Evolutionary conservation across 2,113 vertebrate genomes (phyloP).

Genomic region (Sebastes schlegelii): DNA sequence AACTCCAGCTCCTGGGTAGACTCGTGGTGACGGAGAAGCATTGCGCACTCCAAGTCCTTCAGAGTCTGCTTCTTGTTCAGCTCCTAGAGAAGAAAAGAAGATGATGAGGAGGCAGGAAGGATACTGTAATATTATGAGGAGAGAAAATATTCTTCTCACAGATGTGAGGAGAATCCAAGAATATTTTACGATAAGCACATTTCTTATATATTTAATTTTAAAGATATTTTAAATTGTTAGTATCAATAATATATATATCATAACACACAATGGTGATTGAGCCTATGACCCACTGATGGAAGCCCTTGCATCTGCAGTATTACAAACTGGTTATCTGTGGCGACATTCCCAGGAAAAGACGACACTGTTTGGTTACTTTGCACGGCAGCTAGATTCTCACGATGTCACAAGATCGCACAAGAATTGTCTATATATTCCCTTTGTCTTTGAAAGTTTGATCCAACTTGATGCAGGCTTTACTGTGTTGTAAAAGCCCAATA

Average conservation of each 20-base stretch:
- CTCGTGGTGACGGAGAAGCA: conserved; percentile 92
- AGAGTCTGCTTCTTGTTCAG: conserved; percentile 95
- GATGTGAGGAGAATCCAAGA: background rate
- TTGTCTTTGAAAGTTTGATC: background rate
- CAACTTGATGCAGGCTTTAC: background rate
- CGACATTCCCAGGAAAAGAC: no score
- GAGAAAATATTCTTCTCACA: background rate
- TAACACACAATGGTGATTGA: no score
- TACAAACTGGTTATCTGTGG: no score
- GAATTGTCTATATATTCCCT: no score
- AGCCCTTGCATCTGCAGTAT: no score
- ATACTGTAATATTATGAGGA: background rate
- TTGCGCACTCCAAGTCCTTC: conserved; percentile 92
- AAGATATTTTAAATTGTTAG: background rate
- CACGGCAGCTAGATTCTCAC: no score
- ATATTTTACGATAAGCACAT: background rate
- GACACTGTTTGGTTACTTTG: no score
- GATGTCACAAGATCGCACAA: no score
- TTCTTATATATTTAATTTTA: background rate
- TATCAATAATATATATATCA: no score
- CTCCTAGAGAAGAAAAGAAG: conserved; percentile 79
- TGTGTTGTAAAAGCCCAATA: background rate
- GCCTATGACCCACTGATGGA: no score
- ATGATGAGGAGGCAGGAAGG: background rate
- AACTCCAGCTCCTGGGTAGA: conserved; percentile 93